These are phyloP conservation scores for Pseudorhiza aurosa DNA, from an alignment of 30 jellyfish, hydroid and myxozoan species.

Conservation along the genomic window DNA sequence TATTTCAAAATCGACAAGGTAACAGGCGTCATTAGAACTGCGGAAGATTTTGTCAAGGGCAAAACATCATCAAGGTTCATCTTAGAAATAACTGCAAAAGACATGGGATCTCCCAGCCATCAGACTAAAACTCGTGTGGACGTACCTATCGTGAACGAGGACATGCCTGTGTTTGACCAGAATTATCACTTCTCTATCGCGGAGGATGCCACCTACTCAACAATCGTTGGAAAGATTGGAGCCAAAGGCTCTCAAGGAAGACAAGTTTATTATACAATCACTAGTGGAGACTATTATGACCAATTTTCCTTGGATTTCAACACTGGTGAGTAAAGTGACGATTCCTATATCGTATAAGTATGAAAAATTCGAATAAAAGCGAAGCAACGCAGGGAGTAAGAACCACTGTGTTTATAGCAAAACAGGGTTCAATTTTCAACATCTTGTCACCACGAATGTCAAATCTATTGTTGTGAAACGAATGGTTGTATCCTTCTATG, in stretches of 20 bases:
- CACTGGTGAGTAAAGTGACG: slow-evolving; percentile 65
- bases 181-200: slow-evolving; percentile 55
- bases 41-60: slow-evolving; percentile 80
- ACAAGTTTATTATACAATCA: slow-evolving; percentile 75
- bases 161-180: slow-evolving; percentile 86
- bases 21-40: slow-evolving; percentile 76
- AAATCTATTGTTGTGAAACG: too few relatives aligned
- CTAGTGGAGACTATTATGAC: slow-evolving; percentile 79
- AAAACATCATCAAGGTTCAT: slow-evolving; percentile 69
- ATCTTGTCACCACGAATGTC: too few relatives aligned
- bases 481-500: too few relatives aligned
- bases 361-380: too few relatives aligned
- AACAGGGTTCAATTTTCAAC: too few relatives aligned
- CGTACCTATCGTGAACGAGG: slow-evolving; percentile 87
- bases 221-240: slow-evolving; percentile 40
- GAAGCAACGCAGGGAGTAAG: too few relatives aligned
- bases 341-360: too few relatives aligned
- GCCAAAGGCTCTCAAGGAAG: slow-evolving; percentile 90
- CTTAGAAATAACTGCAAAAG: slow-evolving; percentile 74
- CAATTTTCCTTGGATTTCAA: slow-evolving; percentile 80
- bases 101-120: slow-evolving; percentile 73
- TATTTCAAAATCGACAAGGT: slow-evolving; percentile 49
- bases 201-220: slow-evolving; percentile 73
- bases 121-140: slow-evolving; percentile 58
- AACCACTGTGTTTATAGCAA: too few relatives aligned